These are phyloP conservation scores for Hipparchia semele DNA, from an alignment of 2,888 invertebrate genomes.

Conservation along the genomic window DNA sequence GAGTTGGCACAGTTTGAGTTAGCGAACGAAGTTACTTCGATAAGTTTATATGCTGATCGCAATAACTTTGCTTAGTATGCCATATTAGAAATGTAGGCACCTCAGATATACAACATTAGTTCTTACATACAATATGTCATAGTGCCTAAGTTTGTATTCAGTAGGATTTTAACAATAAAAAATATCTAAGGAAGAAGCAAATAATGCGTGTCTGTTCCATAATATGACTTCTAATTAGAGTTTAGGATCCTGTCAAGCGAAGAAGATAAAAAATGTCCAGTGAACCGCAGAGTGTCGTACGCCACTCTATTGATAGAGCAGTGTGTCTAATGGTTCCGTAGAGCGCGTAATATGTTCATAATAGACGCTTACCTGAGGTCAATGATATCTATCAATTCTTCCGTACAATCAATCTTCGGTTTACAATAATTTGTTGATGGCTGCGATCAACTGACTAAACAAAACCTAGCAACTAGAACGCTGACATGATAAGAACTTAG, in stretches of 20 bases:
- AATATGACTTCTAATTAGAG: constrained; percentile 26
- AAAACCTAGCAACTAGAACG: too few relatives aligned
- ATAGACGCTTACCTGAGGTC: constrained; percentile 40
- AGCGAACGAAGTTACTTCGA: too few relatives aligned
- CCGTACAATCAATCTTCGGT: neutral
- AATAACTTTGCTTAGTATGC: too few relatives aligned
- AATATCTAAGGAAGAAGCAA: constrained; percentile 1
- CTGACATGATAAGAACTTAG: too few relatives aligned
- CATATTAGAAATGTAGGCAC: too few relatives aligned
- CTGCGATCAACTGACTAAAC: too few relatives aligned
- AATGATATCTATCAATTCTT: constrained; percentile 22
- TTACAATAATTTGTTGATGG: too few relatives aligned
- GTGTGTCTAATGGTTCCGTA: constrained; percentile 64
- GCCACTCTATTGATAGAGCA: constrained; percentile 54
- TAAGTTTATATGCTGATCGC: too few relatives aligned
- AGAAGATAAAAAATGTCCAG: constrained; percentile 39
- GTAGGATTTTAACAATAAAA: neutral
- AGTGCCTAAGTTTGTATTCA: neutral
- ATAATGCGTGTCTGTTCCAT: constrained; percentile 28
- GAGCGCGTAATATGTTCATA: constrained; percentile 64
- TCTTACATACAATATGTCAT: neutral
- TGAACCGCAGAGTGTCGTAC: constrained; percentile 63
- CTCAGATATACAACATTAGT: too few relatives aligned
- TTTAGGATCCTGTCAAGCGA: constrained; percentile 31
- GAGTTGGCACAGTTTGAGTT: too few relatives aligned